Percentiles rank a stretch among this genome's conserved stretches.
These are phyloP conservation scores for Crotalus viridis DNA, from an alignment of 2,113 vertebrate species.

Conservation along the genomic window DNA sequence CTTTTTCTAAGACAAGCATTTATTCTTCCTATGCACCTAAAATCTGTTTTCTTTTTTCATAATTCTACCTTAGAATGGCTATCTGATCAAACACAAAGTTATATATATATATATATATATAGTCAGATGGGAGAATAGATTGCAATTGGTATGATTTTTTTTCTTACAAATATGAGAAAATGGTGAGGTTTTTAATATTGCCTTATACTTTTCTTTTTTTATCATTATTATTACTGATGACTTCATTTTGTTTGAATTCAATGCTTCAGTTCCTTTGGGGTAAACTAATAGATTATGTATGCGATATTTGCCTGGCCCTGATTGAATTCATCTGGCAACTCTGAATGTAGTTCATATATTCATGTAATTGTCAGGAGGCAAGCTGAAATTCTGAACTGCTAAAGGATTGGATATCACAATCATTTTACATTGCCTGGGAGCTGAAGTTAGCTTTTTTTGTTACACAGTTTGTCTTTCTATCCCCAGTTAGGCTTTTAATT, in stretches of 20 bases:
- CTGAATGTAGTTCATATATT: slow-evolving; percentile 70
- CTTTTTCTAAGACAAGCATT: slow-evolving; percentile 61
- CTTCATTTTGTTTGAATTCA: slow-evolving; percentile 80
- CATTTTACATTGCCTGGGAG: slow-evolving; percentile 54
- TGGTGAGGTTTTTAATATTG: slow-evolving; percentile 69
- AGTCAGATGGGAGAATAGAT: slow-evolving; percentile 70
- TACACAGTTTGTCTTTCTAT: slow-evolving; percentile 24
- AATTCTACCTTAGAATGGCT: slow-evolving; percentile 63
- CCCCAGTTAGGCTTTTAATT: slow-evolving; percentile 21
- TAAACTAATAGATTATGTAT: slow-evolving; percentile 85
- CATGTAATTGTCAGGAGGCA: slow-evolving; percentile 69
- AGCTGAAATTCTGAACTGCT: slow-evolving; percentile 73
- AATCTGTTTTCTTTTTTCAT: slow-evolving; percentile 66
- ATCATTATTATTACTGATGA: slow-evolving; percentile 73
- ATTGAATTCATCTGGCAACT: slow-evolving; percentile 81
- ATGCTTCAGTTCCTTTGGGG: slow-evolving; percentile 75
- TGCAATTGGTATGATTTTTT: slow-evolving; percentile 67
- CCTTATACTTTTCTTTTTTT: slow-evolving; percentile 69
- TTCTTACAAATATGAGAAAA: slow-evolving; percentile 64
- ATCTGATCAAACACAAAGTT: slow-evolving; percentile 76
- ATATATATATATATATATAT: slow-evolving; percentile 73
- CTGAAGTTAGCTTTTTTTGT: slow-evolving; percentile 31
- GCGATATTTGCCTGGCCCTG: slow-evolving; percentile 75
- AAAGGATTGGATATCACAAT: slow-evolving; percentile 55
- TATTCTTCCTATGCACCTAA: slow-evolving; percentile 59